A percentile compares a stretch with the other conserved stretches of the same genome.
These are phyloP conservation scores for Cataglyphis altisquamis DNA, from an alignment of 2,888 invertebrate species.

Conservation along the genomic window DNA sequence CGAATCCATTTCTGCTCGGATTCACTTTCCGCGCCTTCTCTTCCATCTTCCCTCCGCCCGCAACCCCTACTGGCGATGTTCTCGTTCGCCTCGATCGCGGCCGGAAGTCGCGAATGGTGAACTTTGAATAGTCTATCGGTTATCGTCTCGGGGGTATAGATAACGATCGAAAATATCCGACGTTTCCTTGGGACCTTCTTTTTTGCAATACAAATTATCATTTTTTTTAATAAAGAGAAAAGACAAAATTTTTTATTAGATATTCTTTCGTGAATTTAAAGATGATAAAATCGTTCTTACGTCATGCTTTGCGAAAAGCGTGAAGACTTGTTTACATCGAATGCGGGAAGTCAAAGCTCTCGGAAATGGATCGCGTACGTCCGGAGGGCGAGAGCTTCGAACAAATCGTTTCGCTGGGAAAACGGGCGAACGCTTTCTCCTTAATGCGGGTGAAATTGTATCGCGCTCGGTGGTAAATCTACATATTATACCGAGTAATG, in stretches of 20 bases:
- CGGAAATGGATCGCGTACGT: slow-evolving; percentile 51
- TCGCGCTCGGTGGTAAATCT: slow-evolving; percentile 74
- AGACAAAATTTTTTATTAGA: slow-evolving; percentile 3
- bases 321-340: slow-evolving; percentile 45
- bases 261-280: neutral
- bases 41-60: slow-evolving; percentile 20
- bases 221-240: neutral
- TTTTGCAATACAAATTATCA: slow-evolving; percentile 1
- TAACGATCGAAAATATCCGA: slow-evolving; percentile 30
- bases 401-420: slow-evolving; percentile 75
- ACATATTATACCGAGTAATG: slow-evolving; percentile 69
- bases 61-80: slow-evolving; percentile 22
- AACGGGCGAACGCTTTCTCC: slow-evolving; percentile 76
- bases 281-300: neutral
- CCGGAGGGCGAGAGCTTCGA: slow-evolving; percentile 49
- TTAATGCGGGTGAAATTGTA: slow-evolving; percentile 74
- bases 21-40: slow-evolving; percentile 60
- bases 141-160: neutral
- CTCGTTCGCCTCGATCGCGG: slow-evolving; percentile 46
- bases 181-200: neutral
- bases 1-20: slow-evolving; percentile 75
- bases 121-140: slow-evolving; percentile 50
- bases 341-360: slow-evolving; percentile 3
- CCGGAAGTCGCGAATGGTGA: slow-evolving; percentile 57
- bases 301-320: neutral